Percentiles rank a stretch among this genome's conserved stretches.
Conservation (phyloP, 2,888 invertebrate species). For the Labia minor region DNA sequence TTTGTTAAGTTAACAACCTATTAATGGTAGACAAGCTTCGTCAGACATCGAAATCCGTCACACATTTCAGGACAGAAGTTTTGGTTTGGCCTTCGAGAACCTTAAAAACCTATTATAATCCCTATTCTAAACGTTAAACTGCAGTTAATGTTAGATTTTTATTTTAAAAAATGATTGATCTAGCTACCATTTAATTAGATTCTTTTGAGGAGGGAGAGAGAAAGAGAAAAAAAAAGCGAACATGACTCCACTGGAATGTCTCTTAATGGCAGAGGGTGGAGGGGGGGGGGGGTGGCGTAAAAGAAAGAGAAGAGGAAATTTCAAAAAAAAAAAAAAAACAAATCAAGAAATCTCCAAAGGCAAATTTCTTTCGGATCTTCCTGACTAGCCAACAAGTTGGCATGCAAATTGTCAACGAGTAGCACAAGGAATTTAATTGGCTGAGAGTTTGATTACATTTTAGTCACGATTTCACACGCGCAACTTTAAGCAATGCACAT, state of each 20-base stretch:
- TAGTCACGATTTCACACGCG: neutral
- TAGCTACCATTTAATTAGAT: neutral
- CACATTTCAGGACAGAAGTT: neutral
- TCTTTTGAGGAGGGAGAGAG: no score
- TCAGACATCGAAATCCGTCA: constrained; percentile 7
- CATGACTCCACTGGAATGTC: neutral
- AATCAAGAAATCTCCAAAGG: no score
- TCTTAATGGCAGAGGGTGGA: no score
- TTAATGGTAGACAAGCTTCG: neutral
- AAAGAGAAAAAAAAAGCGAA: neutral
- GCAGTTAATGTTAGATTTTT: neutral
- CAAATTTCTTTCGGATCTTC: no score
- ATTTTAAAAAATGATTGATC: neutral
- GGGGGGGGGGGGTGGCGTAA: no score
- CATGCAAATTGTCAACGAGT: constrained; percentile 1
- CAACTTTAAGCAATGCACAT: neutral
- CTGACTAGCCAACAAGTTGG: neutral
- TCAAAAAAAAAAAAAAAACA: no score
- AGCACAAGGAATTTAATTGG: constrained; percentile 8
- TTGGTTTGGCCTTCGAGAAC: neutral
- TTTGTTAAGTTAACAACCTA: neutral
- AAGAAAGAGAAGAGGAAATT: no score
- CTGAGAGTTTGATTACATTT: neutral
- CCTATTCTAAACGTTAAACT: neutral
- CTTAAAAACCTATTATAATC: constrained; percentile 3